Evolutionary conservation across 2,888 invertebrate species (phyloP), one percentile per base, ranked within the genome.

Genomic region (Drosophila engyochracea): DNA sequence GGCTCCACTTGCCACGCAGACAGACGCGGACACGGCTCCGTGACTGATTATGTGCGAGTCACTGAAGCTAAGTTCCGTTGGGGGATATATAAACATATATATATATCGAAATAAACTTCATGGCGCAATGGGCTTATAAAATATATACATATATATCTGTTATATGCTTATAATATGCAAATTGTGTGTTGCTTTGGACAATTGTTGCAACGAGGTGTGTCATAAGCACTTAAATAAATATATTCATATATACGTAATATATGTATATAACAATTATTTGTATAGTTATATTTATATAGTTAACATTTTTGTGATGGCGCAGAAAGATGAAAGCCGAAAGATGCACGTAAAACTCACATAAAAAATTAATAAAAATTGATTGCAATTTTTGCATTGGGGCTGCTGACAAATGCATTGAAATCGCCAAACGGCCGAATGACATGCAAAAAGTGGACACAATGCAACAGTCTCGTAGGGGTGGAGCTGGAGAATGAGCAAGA

Each of bases 61-160:
- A 79, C 79, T 74, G 81, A 83, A 81, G 82, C 82, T 71, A 65
- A 83, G 76, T 73, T 83, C 83, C 82, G 79, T 79, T 81, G 71
- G 53, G 69, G 76, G 58, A 60, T n/a, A 51, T 53, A 62, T 30
- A 66, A 39, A 39, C 25, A 60, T 49, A 47, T 47, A 51, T 47
- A 51, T 60, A 59, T 74, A 77, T 71, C 58, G 66, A 74, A 81
- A 79, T 69, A 73, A 71, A 58, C 74, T 70, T 82, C 70, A 81
- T 80, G 76, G 73, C 79, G 81, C 82, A 79, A 79, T 79, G 65
- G 62, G 71, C 73, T 71, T 69, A 74, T 64, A 71, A 63, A 55
- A 69, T 51, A 68, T 71, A 64, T 60, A 30, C 52, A 63, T 64
- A 14, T 19, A 59, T 39, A 35, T 30, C 39, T 39, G 47, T 25